phyloP scores from a whole-genome alignment of 2,113 vertebrate genomes.

The Stercorarius parasiticus region DNA sequence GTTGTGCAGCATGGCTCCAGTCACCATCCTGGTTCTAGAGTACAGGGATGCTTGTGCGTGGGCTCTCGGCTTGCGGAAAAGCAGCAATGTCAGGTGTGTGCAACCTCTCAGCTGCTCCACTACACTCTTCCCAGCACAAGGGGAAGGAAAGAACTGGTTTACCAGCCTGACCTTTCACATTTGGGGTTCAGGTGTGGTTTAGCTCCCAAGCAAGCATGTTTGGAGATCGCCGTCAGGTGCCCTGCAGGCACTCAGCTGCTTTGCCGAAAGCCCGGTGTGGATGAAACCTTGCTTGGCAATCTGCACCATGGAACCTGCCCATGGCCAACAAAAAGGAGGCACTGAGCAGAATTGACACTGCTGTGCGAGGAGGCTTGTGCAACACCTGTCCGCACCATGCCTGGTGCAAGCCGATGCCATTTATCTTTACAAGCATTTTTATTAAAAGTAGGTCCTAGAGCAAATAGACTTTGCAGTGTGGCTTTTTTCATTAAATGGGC shows the following conservation, averaged over 20 bases:
- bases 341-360: rapidly evolving
- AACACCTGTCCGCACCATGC: not conserved
- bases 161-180: not conserved
- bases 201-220: not conserved
- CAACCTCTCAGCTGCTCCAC: not conserved
- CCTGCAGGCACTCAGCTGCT: not conserved
- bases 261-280: rapidly evolving
- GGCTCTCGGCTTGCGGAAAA: not conserved
- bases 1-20: rapidly evolving
- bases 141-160: not conserved
- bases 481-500: constrained; percentile 1
- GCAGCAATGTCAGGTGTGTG: rapidly evolving
- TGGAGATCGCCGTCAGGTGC: rapidly evolving
- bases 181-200: not conserved
- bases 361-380: rapidly evolving
- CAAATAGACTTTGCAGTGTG: not conserved
- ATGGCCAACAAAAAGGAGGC: not conserved
- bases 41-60: rapidly evolving
- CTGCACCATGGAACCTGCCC: rapidly evolving
- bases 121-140: rapidly evolving
- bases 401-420: not conserved
- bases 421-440: not conserved
- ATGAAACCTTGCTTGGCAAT: rapidly evolving
- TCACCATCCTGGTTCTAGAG: rapidly evolving
- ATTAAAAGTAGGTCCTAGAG: not conserved